Evolutionary conservation across 2,113 vertebrate species (phyloP).

Genomic region (Lepisosteus oculatus): DNA sequence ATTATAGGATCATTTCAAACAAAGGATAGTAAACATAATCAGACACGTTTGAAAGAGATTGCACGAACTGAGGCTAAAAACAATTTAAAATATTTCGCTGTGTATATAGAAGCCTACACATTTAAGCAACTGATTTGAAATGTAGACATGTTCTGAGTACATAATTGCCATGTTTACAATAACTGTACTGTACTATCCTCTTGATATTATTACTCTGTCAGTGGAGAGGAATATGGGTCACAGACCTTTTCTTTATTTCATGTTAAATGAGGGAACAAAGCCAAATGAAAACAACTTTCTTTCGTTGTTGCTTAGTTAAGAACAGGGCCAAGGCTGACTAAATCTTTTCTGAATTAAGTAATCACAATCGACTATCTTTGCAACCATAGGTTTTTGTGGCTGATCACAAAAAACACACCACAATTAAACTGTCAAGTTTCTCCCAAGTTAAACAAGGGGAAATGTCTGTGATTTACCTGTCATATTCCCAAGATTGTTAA

Average conservation of each 20-base stretch:
- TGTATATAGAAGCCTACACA: no score
- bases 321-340: slow-evolving; percentile 43
- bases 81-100: no score
- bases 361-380: slow-evolving; percentile 33
- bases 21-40: no score
- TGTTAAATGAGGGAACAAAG: no score
- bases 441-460: slow-evolving; percentile 46
- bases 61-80: no score
- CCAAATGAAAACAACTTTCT: neutral
- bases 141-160: no score
- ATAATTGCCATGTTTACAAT: no score
- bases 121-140: no score
- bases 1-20: no score
- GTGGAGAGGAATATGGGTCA: slow-evolving; percentile 16
- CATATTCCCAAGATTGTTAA: slow-evolving; percentile 41
- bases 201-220: no score
- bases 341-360: slow-evolving; percentile 51
- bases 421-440: slow-evolving; percentile 29
- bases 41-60: no score
- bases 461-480: slow-evolving; percentile 62
- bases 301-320: slow-evolving; percentile 22
- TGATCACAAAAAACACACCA: slow-evolving; percentile 54
- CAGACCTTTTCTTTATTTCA: slow-evolving; percentile 9
- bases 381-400: slow-evolving; percentile 19
- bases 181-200: no score